These are phyloP conservation scores for Neria commutata DNA, from an alignment of 2,888 invertebrate species.

Conservation along the genomic window DNA sequence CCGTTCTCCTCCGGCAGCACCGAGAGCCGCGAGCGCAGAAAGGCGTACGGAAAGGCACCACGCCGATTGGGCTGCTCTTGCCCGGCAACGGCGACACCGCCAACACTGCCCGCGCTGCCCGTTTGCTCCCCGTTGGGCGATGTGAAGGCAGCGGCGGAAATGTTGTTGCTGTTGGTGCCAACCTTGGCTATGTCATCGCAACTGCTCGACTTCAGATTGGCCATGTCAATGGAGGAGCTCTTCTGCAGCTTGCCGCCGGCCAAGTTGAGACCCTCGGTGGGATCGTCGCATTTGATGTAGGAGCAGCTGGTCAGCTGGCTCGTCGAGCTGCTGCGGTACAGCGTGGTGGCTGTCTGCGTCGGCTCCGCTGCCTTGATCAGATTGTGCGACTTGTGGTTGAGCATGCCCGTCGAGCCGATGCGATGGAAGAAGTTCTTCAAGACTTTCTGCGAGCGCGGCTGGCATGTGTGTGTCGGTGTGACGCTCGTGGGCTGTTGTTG, in stretches of 20 bases:
- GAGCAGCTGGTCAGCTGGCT: constrained; percentile 72
- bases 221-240: constrained; percentile 59
- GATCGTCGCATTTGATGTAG: constrained; percentile 80
- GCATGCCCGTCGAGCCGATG: constrained; percentile 79
- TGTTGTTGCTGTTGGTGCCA: constrained; percentile 53
- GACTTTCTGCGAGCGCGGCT: constrained; percentile 64
- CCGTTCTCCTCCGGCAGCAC: constrained; percentile 77
- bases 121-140: constrained; percentile 9
- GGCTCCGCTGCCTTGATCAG: constrained; percentile 55
- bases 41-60: constrained; percentile 78
- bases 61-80: constrained; percentile 63
- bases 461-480: constrained; percentile 26
- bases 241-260: constrained; percentile 58
- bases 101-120: constrained; percentile 32
- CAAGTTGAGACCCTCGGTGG: constrained; percentile 77
- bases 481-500: constrained; percentile 35
- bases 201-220: constrained; percentile 68
- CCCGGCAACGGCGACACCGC: constrained; percentile 25
- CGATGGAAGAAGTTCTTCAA: constrained; percentile 76
- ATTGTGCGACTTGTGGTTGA: constrained; percentile 65
- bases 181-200: constrained; percentile 75
- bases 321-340: constrained; percentile 80
- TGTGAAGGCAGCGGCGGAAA: not conserved
- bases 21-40: constrained; percentile 76
- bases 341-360: constrained; percentile 42